Evolutionary conservation across 2,113 vertebrate genomes (phyloP), one percentile per base, ranked within the genome.

Genomic region (Mesocricetus auratus): DNA sequence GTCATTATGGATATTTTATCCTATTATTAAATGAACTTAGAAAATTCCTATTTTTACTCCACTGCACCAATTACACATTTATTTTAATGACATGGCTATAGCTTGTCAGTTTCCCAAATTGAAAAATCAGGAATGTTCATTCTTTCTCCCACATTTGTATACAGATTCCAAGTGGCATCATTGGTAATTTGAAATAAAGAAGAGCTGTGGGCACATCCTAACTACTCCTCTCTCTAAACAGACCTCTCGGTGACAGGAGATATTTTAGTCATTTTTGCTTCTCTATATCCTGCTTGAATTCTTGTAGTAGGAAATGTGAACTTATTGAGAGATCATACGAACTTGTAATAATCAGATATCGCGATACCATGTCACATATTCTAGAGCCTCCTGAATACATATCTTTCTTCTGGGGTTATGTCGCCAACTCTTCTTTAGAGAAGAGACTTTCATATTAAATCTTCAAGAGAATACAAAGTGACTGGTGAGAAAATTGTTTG

Each of bases 391-490:
- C 13, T 5, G 1, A 42, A 74, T 29, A 87, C 45, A 21, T 94
- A 21, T 89, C 53, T 89, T 94, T 66, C 58, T 56, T 29, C 29
- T 91, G 26, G 45, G 31, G 24, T 36, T 75, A 39, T 75, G 33
- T 79, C 33, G 17, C n/a, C 24, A 21, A 39, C 50, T 86, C 33
- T 64, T 82, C 36, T 69, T 73, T 56, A 66, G 22, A 86, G 24
- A 78, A 29, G 33, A 86, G 68, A 78, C 9, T 91, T 93, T 77
- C 21, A 26, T 90, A 93, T 68, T 89, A 66, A 89, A 29, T 42
- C 58, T 93, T 78, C 47, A 78, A 86, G 66, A 66, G 47, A 87
- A 47, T 42, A 50, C 36, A 93, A 94, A 75, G 50, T 88, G 66
- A 91, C 83, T 60, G 7, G 33, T 83, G 22, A 79, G 19, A 66